These are phyloP conservation scores for Cephus rjabovi DNA, from an alignment of 2,888 invertebrate species.

Conservation along the genomic window DNA sequence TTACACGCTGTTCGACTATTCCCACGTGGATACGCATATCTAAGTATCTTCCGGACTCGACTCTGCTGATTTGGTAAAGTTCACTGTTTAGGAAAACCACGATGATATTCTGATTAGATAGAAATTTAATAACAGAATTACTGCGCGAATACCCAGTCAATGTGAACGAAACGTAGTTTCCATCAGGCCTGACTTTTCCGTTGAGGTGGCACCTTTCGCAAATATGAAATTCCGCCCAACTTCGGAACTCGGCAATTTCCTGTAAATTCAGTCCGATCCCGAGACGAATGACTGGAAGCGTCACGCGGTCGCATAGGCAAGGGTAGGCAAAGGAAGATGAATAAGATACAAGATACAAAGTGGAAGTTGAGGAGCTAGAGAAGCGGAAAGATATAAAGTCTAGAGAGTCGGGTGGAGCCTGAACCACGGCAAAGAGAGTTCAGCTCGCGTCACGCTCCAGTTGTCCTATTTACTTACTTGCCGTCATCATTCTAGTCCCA, in stretches of 20 bases:
- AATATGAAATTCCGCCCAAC: background rate
- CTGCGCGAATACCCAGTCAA: background rate
- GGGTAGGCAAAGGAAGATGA: background rate
- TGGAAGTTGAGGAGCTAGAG: background rate
- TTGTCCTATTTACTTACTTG: constrained; percentile 5
- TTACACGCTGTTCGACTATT: background rate
- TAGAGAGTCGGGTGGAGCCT: constrained; percentile 6
- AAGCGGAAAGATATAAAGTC: background rate
- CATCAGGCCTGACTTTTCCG: background rate
- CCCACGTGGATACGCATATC: background rate
- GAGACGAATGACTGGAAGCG: background rate
- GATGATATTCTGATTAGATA: background rate
- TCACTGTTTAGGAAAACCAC: background rate
- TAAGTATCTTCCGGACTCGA: background rate
- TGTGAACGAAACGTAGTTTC: background rate
- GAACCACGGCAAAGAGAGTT: constrained; percentile 24
- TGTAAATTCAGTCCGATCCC: background rate
- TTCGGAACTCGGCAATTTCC: background rate
- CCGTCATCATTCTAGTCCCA: background rate
- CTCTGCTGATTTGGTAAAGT: background rate
- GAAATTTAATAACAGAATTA: background rate
- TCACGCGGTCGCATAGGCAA: background rate
- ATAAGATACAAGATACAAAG: background rate
- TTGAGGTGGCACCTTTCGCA: background rate
- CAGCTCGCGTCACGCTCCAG: constrained; percentile 15